Evolutionary conservation across 1,140 invertebrate species (phyloP), one percentile per base, ranked within the genome.

Genomic region (Drosophila pseudoobscura): DNA sequence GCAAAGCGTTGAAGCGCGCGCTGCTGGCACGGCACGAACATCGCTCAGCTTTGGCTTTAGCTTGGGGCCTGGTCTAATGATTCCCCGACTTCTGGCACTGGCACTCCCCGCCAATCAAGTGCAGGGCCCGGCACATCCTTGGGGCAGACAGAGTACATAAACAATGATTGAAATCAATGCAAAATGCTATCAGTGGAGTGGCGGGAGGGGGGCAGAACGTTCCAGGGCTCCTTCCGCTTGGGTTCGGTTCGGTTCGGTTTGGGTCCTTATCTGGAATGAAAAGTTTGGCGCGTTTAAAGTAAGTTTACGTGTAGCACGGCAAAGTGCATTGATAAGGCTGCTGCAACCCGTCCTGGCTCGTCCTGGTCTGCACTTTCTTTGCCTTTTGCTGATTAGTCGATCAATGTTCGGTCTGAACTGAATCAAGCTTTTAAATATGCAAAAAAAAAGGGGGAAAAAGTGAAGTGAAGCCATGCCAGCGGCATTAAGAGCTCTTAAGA

Each of bases 241-340:
- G 59, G 64, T 69, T 69, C 35, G 31, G 9, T 69, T 69, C 35
- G 31, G 9, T 29, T 26, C 29, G 53, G 45, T 59, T 54, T 57
- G 20, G 20, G 1, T 31, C 11, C 60, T 85, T 80, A 85, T 87
- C 80, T 57, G 35, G 35, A 56, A 71, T 70, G 59, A 74, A 75
- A 75, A 75, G 71, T 75, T 71, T 80, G 49, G 79, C 82, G 82
- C 80, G 74, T 88, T 85, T 87, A 87, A 82, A 87, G 82, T 87
- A 87, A 88, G 82, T 87, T 87, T 87, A 82, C 82, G 82, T 87
- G 82, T 87, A 88, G 74, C 64, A 60, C 70, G 78, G 82, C 78
- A 87, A 87, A 87, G 82, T 87, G 82, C 82, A 87, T 78, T 87
- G 82, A 87, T 87, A 87, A 87, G 82, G 44, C 47, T 20, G 17